Percentiles rank a stretch among this genome's conserved stretches.
Evolutionary conservation across 1,140 invertebrate genomes (phyloP).

Genomic region (Linepithema humile): DNA sequence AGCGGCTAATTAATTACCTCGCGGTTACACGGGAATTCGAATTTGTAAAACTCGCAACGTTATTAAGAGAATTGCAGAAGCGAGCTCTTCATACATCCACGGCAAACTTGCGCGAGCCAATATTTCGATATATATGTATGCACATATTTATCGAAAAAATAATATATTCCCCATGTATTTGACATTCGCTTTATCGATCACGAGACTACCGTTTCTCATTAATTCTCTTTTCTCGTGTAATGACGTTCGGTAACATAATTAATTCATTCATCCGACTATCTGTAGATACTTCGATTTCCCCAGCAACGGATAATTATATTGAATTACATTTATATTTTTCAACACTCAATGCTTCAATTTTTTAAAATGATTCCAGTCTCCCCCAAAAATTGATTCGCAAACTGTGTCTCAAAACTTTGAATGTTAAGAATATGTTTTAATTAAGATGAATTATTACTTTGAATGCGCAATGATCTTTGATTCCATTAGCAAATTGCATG

Average conservation of each 20-base stretch:
- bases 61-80: constrained; percentile 31
- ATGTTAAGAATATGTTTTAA: neutral
- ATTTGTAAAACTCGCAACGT: constrained; percentile 43
- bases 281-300: neutral
- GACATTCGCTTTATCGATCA: neutral
- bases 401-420: neutral
- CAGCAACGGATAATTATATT: constrained; percentile 8
- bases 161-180: neutral
- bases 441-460: neutral
- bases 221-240: neutral
- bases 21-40: constrained; percentile 33
- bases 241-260: constrained; percentile 12
- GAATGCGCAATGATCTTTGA: neutral
- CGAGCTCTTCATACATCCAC: neutral
- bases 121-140: neutral
- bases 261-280: constrained; percentile 2
- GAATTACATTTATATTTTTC: neutral
- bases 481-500: neutral
- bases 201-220: neutral
- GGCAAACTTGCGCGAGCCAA: neutral
- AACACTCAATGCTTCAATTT: constrained; percentile 9
- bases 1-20: constrained; percentile 41
- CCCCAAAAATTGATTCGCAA: neutral
- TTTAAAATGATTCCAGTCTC: neutral
- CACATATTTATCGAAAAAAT: neutral